Conservation (phyloP, 2,113 vertebrate genomes). For the Odocoileus virginianus region DNA sequence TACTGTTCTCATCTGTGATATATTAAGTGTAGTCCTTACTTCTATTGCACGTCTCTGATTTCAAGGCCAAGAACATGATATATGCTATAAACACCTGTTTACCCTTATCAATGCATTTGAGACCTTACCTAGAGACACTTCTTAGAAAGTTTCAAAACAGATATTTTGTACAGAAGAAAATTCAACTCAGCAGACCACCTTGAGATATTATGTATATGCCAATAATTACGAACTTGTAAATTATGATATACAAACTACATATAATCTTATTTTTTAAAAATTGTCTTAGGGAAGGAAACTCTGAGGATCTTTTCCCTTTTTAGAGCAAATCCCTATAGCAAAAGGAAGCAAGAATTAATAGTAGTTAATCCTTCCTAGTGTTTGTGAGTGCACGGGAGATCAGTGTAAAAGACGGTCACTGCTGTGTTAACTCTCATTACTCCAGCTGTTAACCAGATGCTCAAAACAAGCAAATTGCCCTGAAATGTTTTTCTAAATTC, state of each 20-base stretch:
- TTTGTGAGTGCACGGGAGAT: background rate
- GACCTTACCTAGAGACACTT: background rate
- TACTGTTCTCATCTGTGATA: background rate
- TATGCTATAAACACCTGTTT: background rate
- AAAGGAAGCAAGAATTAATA: constrained; percentile 49
- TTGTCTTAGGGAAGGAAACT: background rate
- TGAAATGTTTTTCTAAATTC: background rate
- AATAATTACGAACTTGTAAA: background rate
- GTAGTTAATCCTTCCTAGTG: constrained; percentile 36
- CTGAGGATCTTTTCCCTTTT: background rate
- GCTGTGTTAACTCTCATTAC: constrained; percentile 42
- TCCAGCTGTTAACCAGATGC: constrained; percentile 49
- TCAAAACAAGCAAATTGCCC: background rate
- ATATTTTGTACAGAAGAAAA: background rate
- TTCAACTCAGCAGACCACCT: background rate
- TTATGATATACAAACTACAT: background rate
- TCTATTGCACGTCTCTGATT: background rate
- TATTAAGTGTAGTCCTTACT: background rate
- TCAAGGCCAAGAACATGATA: background rate
- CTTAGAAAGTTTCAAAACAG: background rate
- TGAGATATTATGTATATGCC: background rate
- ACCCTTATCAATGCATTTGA: background rate
- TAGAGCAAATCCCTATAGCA: constrained; percentile 25
- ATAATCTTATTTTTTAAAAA: background rate
- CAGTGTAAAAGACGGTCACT: constrained; percentile 39